Percentiles rank a stretch among this genome's conserved stretches.
Conservation (phyloP, 2,888 invertebrate genomes). For the Criorhina ranunculi region DNA sequence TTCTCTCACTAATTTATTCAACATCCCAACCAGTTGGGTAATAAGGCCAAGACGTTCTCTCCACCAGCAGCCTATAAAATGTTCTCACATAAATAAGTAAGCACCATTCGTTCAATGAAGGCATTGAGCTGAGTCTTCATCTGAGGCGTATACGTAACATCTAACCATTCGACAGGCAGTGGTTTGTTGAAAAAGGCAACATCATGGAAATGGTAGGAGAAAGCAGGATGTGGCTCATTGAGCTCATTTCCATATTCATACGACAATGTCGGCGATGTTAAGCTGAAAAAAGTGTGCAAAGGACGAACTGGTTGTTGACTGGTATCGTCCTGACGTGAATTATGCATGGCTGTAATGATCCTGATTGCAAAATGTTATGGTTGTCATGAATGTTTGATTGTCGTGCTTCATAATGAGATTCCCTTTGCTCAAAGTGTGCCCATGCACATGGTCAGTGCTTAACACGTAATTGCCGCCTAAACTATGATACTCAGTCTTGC, state of each 20-base stretch:
- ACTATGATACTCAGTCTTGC: neutral
- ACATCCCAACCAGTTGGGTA: conserved; percentile 53
- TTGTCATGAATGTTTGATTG: conserved; percentile 46
- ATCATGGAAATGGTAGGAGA: conserved; percentile 30
- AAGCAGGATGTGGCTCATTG: conserved; percentile 53
- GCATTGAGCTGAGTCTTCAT: conserved; percentile 36
- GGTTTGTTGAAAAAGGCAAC: conserved; percentile 17
- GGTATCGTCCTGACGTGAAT: conserved; percentile 36
- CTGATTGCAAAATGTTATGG: conserved; percentile 22
- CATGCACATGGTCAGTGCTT: neutral
- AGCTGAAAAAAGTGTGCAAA: neutral
- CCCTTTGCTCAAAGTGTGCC: neutral
- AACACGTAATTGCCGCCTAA: conserved; percentile 26
- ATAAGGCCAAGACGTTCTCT: conserved; percentile 59
- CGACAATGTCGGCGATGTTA: conserved; percentile 43
- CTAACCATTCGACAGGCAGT: conserved; percentile 10
- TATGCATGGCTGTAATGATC: conserved; percentile 48
- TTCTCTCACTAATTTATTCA: conserved; percentile 59
- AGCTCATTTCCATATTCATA: conserved; percentile 63
- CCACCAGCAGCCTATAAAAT: conserved; percentile 53
- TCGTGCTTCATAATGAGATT: neutral
- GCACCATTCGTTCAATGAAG: conserved; percentile 17
- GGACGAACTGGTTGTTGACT: conserved; percentile 4
- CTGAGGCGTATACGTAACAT: conserved; percentile 14
- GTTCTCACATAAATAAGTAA: conserved; percentile 68